Evolutionary conservation across 2,888 invertebrate species (phyloP), one percentile per base, ranked within the genome.

Genomic region (Drosophila prostipennis): DNA sequence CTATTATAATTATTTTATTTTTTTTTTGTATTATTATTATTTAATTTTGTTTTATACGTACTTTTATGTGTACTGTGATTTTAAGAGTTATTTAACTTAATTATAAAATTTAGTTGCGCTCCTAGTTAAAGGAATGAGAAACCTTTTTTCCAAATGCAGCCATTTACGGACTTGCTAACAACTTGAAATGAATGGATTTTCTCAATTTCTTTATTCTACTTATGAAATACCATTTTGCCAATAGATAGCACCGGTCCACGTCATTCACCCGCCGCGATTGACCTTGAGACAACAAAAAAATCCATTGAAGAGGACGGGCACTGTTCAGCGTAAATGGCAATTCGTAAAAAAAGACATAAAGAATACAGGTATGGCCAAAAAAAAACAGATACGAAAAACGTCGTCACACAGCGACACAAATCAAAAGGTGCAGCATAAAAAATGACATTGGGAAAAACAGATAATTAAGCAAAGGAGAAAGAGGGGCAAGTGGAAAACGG

Each of bases 381-480:
- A 42, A 43, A 43, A 36, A 42, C 32, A 57, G 43, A 51, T 58
- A 39, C 42, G 48, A 68, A 42, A 64, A 71, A 78, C 82, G 81
- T 79, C 85, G 79, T 72, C 54, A 73, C 58, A 73, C 57, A 48
- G 63, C 49, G 67, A 84, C 73, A 82, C 88, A 83, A 83, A 83
- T 82, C 86, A 87, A 76, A 87, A 84, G 78, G 80, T 86, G 88
- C 86, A 82, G 78, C 88, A 82, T 80, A 82, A 87, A 86, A 84
- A 83, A 80, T 86, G 84, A 59, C 88, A 88, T 77, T 86, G 84
- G 73, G 63, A 74, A 77, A 77, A 75, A 77, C 68, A 77, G 82
- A 88, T 88, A 86, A 88, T 83, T 84, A 86, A 79, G 77, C 72
- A 39, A 46, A 46, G 39, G 39, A 70, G 77, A 73, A 51, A 63